Evolutionary conservation across 1,140 invertebrate genomes (phyloP), one percentile per base, ranked within the genome.

Genomic region (Colletes latitarsis): DNA sequence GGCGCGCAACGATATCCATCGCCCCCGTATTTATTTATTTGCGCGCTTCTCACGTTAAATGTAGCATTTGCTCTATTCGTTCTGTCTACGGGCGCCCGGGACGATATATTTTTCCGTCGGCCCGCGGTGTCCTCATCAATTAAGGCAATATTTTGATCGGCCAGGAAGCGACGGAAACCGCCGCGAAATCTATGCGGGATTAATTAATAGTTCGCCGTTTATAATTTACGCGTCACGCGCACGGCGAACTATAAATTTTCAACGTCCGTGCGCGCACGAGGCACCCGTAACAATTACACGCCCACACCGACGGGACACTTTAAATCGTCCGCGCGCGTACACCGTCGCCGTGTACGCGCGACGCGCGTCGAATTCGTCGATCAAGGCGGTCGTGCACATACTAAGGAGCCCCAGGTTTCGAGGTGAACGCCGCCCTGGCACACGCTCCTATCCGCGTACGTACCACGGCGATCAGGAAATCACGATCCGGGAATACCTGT

Each of bases 391-490:
- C 15, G 49, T 10, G 70, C 77, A 85, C 88, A 91, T 92, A 91
- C 85, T 89, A 91, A 91, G 66, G 52, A 69, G 75, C 21, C 15
- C 62, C 9, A 60, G 64, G 66, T 64, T 64, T 80, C 63, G 46
- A 63, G 69, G 77, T 58, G 81, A 77, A 67, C 39, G 53, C 49
- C 57, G 19, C 9, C 43, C 78, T 67, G 78, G 74, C 79, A 84
- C 78, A 76, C 82, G 78, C 75, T 72, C 77, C 10, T 8, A 30
- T 57, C 53, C 60, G 15, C 49, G 62, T 66, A 41, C n/a, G 62
- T 57, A 60, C 78, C 68, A 66, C 58, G 46, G 15, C 62, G 74
- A 82, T 84, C 88, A 88, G 86, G 89, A 91, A 89, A 91, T 90
- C 89, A 90, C 90, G 88, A 89, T 80, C 30, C 77, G 64, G 70